phyloP scores from a whole-genome alignment of 2,797 vertebrate species.

The Enteromius argenteus region DNA sequence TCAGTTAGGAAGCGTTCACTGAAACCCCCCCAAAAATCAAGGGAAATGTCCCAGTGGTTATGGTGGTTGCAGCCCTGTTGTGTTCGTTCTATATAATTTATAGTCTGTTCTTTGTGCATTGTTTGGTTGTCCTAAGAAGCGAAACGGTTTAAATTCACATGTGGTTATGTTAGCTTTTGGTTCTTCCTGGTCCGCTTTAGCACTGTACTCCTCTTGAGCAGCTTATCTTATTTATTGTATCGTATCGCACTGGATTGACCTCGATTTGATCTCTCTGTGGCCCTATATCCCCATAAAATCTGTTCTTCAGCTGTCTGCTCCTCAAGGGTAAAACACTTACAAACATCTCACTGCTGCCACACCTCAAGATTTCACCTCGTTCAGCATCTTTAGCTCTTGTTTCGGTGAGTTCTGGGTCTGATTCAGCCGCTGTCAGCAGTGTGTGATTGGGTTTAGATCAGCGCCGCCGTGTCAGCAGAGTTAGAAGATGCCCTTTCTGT shows the following conservation, averaged over 20 bases:
- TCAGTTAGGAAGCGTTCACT: neutral
- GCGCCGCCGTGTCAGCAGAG: conserved; percentile 19
- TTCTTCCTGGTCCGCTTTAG: neutral
- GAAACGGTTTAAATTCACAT: neutral
- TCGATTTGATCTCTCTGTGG: neutral
- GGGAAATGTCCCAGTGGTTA: neutral
- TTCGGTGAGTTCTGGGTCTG: conserved; percentile 33
- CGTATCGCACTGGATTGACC: neutral
- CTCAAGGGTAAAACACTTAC: conserved; percentile 23
- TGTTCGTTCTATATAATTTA: neutral
- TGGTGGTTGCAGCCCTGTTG: neutral
- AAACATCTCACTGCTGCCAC: conserved; percentile 14
- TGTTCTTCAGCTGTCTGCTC: neutral
- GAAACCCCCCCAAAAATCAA: neutral
- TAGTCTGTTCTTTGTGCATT: neutral
- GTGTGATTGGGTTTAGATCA: conserved; percentile 22
- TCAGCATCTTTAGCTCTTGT: conserved; percentile 57
- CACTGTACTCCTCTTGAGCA: neutral
- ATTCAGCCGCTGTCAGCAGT: conserved; percentile 25
- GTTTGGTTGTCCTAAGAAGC: neutral
- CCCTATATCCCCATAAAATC: neutral
- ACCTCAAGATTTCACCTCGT: conserved; percentile 19
- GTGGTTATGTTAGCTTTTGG: neutral
- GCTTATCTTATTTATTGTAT: neutral
- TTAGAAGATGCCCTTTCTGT: conserved; percentile 32